Percentiles rank a stretch among this genome's conserved stretches.
Evolutionary conservation across 2,113 vertebrate genomes (phyloP).

Genomic region (Brachyistius frenatus): DNA sequence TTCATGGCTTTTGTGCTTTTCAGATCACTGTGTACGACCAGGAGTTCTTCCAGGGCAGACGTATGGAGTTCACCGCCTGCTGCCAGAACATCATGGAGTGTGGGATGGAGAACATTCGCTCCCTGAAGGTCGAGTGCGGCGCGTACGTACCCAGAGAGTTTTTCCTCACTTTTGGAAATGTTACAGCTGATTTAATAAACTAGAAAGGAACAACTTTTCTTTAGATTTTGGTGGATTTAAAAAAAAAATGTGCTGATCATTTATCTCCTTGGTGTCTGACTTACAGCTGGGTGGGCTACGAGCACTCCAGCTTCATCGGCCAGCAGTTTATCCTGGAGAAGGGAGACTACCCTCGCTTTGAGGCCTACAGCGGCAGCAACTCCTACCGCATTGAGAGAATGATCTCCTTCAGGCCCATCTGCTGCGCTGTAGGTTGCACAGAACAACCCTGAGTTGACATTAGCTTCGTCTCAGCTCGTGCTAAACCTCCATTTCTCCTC

Average conservation of each 20-base stretch:
- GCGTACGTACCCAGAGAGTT: conserved; percentile 85
- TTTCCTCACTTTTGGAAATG: not conserved
- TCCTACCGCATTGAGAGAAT: conserved; percentile 96
- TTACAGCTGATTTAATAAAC: conserved; percentile 2
- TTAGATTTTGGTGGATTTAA: not conserved
- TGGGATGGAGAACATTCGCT: conserved; percentile 93
- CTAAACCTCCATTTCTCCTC: not conserved
- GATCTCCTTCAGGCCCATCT: conserved; percentile 97
- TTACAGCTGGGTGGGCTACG: conserved; percentile 94
- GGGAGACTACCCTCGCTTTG: conserved; percentile 96
- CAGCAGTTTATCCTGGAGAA: conserved; percentile 98
- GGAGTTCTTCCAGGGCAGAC: conserved; percentile 96
- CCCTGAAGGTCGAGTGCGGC: conserved; percentile 95
- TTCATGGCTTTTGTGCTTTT: conserved; percentile 36
- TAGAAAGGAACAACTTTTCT: not conserved
- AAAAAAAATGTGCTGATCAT: not conserved
- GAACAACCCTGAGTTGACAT: not conserved
- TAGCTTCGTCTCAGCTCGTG: not conserved
- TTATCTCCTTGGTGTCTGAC: not conserved
- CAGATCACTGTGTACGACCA: conserved; percentile 98
- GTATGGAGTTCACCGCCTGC: conserved; percentile 93
- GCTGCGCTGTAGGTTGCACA: conserved; percentile 89
- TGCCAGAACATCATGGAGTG: conserved; percentile 95
- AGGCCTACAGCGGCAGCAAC: conserved; percentile 96
- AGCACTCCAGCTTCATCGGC: conserved; percentile 95